Conservation (phyloP, 2,113 vertebrate genomes). For the Axis porcinus region DNA sequence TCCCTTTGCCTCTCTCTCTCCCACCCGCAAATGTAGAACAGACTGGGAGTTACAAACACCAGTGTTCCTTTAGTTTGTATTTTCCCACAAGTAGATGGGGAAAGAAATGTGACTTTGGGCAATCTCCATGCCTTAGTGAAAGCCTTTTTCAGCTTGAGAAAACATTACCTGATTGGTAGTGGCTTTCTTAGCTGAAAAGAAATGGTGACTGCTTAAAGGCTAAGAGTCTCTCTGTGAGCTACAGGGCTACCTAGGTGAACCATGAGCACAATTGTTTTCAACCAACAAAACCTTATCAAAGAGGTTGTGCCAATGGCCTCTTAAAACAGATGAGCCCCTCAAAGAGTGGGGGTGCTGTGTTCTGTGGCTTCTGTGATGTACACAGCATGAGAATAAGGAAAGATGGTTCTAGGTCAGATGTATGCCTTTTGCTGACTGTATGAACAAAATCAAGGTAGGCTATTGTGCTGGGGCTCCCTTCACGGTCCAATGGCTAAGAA, state of each 20-base stretch:
- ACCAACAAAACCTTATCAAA: not conserved
- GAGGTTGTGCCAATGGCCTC: not conserved
- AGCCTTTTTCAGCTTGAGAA: constrained; percentile 56
- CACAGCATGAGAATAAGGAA: not conserved
- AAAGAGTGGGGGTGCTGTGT: not conserved
- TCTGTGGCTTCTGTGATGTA: not conserved
- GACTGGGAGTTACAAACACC: not conserved
- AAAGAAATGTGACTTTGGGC: not conserved
- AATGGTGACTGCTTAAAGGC: not conserved
- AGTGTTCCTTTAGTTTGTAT: not conserved
- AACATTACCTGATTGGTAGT: constrained; percentile 55
- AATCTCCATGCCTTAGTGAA: not conserved
- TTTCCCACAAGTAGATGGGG: constrained; percentile 18
- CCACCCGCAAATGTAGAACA: not conserved
- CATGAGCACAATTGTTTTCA: constrained; percentile 28
- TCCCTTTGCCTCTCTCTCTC: not conserved
- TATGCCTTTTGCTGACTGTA: not conserved
- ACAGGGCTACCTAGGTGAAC: constrained; percentile 35
- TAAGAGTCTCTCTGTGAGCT: constrained; percentile 11
- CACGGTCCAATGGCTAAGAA: not conserved
- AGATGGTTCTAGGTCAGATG: not conserved
- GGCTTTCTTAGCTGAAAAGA: constrained; percentile 58
- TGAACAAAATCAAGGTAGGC: not conserved
- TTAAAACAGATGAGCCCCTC: not conserved
- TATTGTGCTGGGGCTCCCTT: not conserved